Evolutionary conservation across 2,797 vertebrate species (phyloP).

Genomic region (Cephalopachus bancanus): DNA sequence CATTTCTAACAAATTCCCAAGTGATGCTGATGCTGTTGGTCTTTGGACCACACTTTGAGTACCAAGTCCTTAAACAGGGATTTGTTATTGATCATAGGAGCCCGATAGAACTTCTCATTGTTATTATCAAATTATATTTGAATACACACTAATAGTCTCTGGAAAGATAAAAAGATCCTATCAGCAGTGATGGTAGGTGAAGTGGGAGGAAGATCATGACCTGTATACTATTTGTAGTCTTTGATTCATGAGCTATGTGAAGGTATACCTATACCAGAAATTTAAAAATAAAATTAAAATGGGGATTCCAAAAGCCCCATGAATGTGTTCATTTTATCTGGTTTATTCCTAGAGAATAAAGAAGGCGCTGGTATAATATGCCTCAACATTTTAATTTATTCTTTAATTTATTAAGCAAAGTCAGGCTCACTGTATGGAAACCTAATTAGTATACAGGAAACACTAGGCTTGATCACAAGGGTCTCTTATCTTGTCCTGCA

Average conservation of each 20-base stretch:
- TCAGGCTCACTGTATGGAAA: not conserved
- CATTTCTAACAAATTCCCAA: conserved; percentile 16
- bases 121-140: conserved; percentile 42
- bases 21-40: not conserved
- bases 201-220: not conserved
- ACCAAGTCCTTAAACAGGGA: conserved; percentile 7
- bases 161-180: not conserved
- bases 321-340: conserved; percentile 42
- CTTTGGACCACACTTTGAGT: not conserved
- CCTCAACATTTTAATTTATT: conserved; percentile 72
- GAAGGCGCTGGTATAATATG: not conserved
- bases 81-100: not conserved
- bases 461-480: conserved; percentile 28
- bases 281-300: conserved; percentile 43
- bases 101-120: not conserved
- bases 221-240: not conserved
- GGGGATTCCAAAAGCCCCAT: not conserved
- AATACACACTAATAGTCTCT: conserved; percentile 3
- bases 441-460: conserved; percentile 73
- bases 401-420: conserved; percentile 50
- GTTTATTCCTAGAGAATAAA: conserved; percentile 55
- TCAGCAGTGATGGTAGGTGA: not conserved
- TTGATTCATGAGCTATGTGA: conserved; percentile 15
- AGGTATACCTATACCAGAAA: conserved; percentile 30
- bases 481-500: conserved; percentile 53